These are phyloP conservation scores for Uria aalge DNA, from an alignment of 2,113 vertebrate genomes.

Conservation along the genomic window DNA sequence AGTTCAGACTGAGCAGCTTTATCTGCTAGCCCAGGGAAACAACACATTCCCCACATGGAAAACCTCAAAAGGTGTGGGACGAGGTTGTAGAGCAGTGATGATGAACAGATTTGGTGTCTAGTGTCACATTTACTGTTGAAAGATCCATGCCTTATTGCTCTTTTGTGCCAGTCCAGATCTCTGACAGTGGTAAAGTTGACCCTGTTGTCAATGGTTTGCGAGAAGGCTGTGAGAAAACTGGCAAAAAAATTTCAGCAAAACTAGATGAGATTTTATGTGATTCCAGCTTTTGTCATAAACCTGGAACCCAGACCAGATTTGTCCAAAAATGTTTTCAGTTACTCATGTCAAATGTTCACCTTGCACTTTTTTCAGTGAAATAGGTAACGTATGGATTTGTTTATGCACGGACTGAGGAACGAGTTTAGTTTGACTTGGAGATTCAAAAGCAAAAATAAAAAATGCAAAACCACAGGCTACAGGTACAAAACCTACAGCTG, in stretches of 20 bases:
- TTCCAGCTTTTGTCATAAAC: slow-evolving; percentile 9
- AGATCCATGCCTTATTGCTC: background rate
- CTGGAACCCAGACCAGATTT: background rate
- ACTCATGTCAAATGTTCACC: background rate
- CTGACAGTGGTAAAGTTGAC: background rate
- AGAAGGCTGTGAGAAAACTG: background rate
- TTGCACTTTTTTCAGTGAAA: background rate
- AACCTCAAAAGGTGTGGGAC: background rate
- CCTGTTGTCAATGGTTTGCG: background rate
- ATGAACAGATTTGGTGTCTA: background rate
- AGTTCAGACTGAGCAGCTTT: background rate
- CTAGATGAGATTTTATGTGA: background rate
- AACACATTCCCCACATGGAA: background rate
- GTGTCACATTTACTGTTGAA: background rate
- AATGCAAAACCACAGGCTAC: background rate
- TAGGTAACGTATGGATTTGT: background rate
- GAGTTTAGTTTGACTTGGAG: background rate
- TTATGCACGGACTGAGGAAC: background rate
- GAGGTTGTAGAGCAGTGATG: background rate
- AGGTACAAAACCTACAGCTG: background rate
- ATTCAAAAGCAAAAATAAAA: background rate
- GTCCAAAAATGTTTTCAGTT: background rate
- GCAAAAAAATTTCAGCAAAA: background rate
- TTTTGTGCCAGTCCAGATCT: background rate
- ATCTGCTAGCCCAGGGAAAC: background rate